Base-by-base conservation (phyloP, 23 tunicate genomes). In the Corella eumyota region DNA sequence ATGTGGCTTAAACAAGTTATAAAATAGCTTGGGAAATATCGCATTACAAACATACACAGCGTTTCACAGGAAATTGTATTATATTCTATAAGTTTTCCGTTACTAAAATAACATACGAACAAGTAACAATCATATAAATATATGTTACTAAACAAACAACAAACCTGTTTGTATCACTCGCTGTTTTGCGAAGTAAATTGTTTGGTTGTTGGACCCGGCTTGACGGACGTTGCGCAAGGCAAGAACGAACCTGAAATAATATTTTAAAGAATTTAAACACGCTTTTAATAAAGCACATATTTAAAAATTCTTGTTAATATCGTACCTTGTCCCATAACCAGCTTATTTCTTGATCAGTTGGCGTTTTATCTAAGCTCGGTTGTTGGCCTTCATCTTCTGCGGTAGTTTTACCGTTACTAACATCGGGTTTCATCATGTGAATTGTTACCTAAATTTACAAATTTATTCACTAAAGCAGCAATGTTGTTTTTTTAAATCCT, bases 271-370 rank as follows among this genome's bases (percentile, higher is more conserved):
- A 9, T 9, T 40, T 15, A 40, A 40, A 15, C 15, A 15, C 15
- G 15, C 13, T 11, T 9, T 9, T 40, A 40, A 40, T 15, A 11
- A 40, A 40, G 48, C 15, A 40, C 48, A 40, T 15, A 40, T 40
- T 11, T 53, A 22, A 53, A 19, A 53, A 22, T 11, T 7, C 22
- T 22, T 20, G 22, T 7, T 25, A 22, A 58, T 25, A 7, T 50
- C 64, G 36, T 37, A 86, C 95, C 63, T 86, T 86, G 44, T 78
- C 78, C 95, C 95, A 86, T 25, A 86, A 65, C 85, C 65, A 67
- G 24, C 77, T 75, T 22, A 86, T 86, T 66, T 86, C 95, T 67
- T 86, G 85, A 37, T 86, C 95, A 27, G 95, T 86, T 24, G 95
- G 95, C 0, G 95, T 86, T 49, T 68, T 75, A n/a, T 46, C 71